phyloP scores from a whole-genome alignment of 2,797 vertebrate genomes.

The Taeniopygia guttata region DNA sequence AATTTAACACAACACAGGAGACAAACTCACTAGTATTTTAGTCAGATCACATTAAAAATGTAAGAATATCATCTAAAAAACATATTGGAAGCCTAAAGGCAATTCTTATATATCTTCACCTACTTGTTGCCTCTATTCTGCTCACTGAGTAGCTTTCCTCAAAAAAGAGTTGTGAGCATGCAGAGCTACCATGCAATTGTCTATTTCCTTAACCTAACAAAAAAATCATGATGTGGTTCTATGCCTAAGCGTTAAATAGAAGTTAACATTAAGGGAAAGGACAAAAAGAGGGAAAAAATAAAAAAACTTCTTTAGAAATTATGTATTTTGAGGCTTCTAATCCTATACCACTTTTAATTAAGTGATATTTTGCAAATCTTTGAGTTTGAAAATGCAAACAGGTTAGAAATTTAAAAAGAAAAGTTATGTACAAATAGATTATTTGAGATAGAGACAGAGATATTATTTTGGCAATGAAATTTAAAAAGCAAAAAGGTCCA shows the following conservation, averaged over 20 bases:
- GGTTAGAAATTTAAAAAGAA: background rate
- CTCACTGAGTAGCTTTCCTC: background rate
- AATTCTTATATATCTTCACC: background rate
- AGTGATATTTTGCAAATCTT: background rate
- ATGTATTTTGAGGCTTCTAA: background rate
- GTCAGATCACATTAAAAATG: background rate
- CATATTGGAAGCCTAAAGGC: background rate
- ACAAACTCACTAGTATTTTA: background rate
- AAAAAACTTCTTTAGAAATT: background rate
- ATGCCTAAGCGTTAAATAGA: background rate
- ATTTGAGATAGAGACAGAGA: background rate
- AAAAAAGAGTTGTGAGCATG: background rate
- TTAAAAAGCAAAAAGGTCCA: background rate
- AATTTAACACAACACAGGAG: background rate
- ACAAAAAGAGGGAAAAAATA: rapidly evolving
- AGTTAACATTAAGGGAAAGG: background rate
- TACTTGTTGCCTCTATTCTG: background rate
- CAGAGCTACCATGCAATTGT: background rate
- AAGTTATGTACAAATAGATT: background rate
- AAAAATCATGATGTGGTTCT: background rate
- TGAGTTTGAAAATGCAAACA: background rate
- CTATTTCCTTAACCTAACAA: background rate
- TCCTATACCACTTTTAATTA: background rate
- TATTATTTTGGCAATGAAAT: background rate
- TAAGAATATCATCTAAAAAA: background rate